phyloP scores from a whole-genome alignment of 2,888 invertebrate genomes.

The Eupeodes latifasciatus region DNA sequence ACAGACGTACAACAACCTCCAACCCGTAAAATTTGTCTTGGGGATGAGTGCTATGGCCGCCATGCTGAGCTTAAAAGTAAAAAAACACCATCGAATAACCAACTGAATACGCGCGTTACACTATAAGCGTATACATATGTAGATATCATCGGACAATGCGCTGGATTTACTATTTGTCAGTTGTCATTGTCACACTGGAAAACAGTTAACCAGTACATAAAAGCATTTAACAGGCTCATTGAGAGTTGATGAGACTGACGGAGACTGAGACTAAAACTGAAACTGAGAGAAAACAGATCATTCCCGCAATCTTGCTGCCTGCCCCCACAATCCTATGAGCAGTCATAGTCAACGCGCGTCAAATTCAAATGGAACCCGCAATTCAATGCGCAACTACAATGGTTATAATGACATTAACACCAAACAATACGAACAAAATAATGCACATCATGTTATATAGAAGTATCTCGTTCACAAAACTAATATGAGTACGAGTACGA shows the following conservation, averaged over 20 bases:
- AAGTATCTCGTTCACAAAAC: neutral
- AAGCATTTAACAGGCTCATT: constrained; percentile 71
- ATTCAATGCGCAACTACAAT: constrained; percentile 75
- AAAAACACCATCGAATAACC: neutral
- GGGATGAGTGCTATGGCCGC: neutral
- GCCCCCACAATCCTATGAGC: neutral
- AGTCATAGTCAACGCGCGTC: neutral
- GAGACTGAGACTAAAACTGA: constrained; percentile 21
- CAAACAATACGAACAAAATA: constrained; percentile 73
- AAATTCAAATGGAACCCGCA: constrained; percentile 67
- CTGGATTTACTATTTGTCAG: constrained; percentile 61
- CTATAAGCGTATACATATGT: neutral
- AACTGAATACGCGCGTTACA: neutral
- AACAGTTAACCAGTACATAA: constrained; percentile 62
- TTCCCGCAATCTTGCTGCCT: constrained; percentile 5
- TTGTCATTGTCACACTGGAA: constrained; percentile 66
- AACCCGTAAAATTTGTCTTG: constrained; percentile 27
- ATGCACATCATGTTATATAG: constrained; percentile 28
- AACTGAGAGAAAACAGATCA: constrained; percentile 58
- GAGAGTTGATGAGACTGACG: constrained; percentile 28
- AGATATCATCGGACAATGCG: constrained; percentile 15
- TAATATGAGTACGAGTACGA: neutral
- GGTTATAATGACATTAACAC: constrained; percentile 75
- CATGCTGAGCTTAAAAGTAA: neutral
- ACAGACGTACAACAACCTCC: neutral